Conservation (phyloP, 2,888 invertebrate genomes). For the Dioctria rufipes region DNA sequence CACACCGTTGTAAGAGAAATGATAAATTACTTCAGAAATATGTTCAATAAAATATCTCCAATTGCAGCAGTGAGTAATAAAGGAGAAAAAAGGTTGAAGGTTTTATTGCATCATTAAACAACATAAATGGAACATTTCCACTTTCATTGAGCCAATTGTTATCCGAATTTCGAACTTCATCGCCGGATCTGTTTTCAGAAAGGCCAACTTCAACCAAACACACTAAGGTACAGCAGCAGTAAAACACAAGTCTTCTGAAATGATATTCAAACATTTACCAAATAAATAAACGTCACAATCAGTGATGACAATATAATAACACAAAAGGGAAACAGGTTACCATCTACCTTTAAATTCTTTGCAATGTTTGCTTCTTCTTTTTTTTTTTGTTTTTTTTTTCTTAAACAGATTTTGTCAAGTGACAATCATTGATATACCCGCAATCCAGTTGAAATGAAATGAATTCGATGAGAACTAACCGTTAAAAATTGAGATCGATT, state of each 20-base stretch:
- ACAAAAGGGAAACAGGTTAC: conserved; percentile 37
- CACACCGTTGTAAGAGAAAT: too few species aligned
- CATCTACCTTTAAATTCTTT: conserved; percentile 24
- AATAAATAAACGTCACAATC: not conserved
- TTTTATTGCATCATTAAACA: not conserved
- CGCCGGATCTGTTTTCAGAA: not conserved
- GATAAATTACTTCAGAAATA: too few species aligned
- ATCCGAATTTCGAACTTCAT: not conserved
- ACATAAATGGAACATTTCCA: conserved; percentile 6
- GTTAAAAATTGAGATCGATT: conserved; percentile 51
- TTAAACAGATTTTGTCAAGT: conserved; percentile 26
- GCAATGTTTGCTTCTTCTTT: conserved; percentile 3
- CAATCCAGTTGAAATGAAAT: not conserved
- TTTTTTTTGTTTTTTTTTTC: too few species aligned
- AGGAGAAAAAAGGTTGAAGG: not conserved
- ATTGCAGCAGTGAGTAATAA: too few species aligned
- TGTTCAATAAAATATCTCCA: too few species aligned
- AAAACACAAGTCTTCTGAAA: not conserved
- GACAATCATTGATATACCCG: conserved; percentile 15
- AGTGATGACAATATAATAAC: not conserved
- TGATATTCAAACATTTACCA: not conserved
- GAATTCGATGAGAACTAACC: conserved; percentile 33
- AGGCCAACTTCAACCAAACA: not conserved
- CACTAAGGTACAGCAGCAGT: not conserved
- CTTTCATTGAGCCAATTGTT: conserved; percentile 1